Evolutionary conservation across 2,113 vertebrate genomes (phyloP).

Genomic region (Phyllostomus hastatus): DNA sequence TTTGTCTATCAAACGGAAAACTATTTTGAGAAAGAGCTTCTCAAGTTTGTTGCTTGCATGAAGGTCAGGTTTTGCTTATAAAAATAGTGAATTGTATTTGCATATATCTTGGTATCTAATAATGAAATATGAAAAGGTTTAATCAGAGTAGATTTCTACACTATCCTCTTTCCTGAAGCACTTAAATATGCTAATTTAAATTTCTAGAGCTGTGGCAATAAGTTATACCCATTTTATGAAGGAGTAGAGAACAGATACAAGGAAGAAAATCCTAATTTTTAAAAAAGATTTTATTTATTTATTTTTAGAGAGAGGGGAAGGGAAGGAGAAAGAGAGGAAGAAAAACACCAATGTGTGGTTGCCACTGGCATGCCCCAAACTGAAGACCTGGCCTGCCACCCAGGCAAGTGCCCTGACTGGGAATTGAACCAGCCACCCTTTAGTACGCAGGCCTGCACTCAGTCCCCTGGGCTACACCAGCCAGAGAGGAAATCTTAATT

Average conservation of each 20-base stretch:
- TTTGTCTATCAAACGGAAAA: not conserved
- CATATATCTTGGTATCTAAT: not conserved
- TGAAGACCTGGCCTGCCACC: no score
- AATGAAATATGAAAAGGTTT: not conserved
- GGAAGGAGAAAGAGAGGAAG: no score
- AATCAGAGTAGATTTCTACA: not conserved
- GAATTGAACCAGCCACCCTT: no score
- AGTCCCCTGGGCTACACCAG: no score
- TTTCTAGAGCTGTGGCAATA: not conserved
- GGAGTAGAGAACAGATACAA: not conserved
- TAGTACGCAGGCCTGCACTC: no score
- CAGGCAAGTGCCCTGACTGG: no score
- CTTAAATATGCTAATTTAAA: not conserved
- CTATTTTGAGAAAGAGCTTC: not conserved
- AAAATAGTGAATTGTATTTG: conserved; percentile 1
- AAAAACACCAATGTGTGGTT: no score
- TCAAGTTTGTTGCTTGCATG: not conserved
- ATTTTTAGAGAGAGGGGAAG: no score
- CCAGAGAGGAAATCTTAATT: not conserved
- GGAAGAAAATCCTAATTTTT: not conserved
- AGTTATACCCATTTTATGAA: conserved; percentile 21
- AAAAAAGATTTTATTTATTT: not conserved
- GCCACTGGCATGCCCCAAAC: no score
- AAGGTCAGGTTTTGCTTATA: not conserved
- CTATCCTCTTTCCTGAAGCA: not conserved